phyloP scores from a whole-genome alignment of 1,140 invertebrate species.

The Antheraea pernyi region DNA sequence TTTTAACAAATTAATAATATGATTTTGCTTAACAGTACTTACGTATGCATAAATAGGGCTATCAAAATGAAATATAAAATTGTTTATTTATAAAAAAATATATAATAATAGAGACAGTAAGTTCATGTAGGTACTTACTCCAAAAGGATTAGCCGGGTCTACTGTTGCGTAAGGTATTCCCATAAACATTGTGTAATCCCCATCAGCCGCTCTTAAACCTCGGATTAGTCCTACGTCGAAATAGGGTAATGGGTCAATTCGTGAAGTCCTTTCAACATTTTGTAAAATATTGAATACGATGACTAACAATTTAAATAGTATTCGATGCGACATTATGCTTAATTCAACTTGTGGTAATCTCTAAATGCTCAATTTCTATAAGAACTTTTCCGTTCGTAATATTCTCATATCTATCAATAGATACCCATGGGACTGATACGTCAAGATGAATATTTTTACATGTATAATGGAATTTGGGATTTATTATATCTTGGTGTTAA shows the following conservation, averaged over 20 bases:
- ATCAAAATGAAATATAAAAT: too few relatives aligned
- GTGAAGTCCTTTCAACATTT: background rate
- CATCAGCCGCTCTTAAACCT: slow-evolving; percentile 38
- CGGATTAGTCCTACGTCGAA: slow-evolving; percentile 35
- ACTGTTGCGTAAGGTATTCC: slow-evolving; percentile 45
- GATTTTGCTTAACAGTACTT: too few relatives aligned
- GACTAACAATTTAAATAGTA: background rate
- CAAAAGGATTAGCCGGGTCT: slow-evolving; percentile 39
- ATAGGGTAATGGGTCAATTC: slow-evolving; percentile 34
- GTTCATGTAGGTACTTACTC: slow-evolving; percentile 24
- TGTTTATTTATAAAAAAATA: too few relatives aligned
- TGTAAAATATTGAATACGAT: slow-evolving; percentile 11
- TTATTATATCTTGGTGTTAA: background rate
- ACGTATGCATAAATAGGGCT: too few relatives aligned
- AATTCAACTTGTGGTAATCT: background rate
- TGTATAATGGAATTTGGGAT: background rate
- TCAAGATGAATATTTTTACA: background rate
- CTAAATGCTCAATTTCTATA: background rate
- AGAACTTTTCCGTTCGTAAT: background rate
- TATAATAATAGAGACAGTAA: too few relatives aligned
- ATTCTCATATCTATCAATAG: background rate
- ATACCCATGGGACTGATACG: background rate
- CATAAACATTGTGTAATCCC: slow-evolving; percentile 47
- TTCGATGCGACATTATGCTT: background rate
- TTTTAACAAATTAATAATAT: too few relatives aligned